Evolutionary conservation across 2,888 invertebrate species (phyloP).

Genomic region (Macaria liturata): DNA sequence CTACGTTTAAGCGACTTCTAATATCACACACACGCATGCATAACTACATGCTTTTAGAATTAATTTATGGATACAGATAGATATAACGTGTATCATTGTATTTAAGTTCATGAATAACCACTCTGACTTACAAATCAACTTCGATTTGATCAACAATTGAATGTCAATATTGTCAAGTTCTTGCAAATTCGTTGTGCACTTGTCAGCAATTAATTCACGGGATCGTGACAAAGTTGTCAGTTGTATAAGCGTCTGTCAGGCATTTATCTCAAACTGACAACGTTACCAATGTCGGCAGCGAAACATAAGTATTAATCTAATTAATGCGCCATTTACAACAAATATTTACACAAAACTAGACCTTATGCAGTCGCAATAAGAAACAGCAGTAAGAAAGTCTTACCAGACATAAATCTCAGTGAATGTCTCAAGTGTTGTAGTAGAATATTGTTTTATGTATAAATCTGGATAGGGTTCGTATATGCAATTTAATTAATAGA

Average conservation of each 20-base stretch:
- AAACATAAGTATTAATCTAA: slow-evolving; percentile 62
- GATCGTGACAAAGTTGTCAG: slow-evolving; percentile 64
- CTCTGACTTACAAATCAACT: no score
- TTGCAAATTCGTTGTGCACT: slow-evolving; percentile 36
- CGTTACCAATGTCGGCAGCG: slow-evolving; percentile 46
- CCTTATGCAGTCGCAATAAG: slow-evolving; percentile 43
- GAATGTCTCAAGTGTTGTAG: slow-evolving; percentile 57
- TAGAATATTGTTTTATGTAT: slow-evolving; percentile 46
- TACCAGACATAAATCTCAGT: slow-evolving; percentile 52
- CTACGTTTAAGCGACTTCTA: no score
- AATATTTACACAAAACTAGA: slow-evolving; percentile 35
- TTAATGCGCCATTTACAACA: slow-evolving; percentile 42
- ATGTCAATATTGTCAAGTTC: slow-evolving; percentile 24
- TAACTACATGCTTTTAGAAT: no score
- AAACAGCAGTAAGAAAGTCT: slow-evolving; percentile 26
- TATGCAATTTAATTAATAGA: slow-evolving; percentile 39
- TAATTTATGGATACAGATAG: no score
- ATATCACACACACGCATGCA: no score
- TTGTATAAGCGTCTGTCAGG: slow-evolving; percentile 56
- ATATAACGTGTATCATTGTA: no score
- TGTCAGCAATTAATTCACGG: slow-evolving; percentile 45
- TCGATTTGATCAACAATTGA: slow-evolving; percentile 26
- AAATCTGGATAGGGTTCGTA: slow-evolving; percentile 39
- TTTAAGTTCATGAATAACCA: no score
- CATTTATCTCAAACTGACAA: slow-evolving; percentile 74